Base-by-base conservation (phyloP, 2,797 vertebrate genomes). In the Caiman crocodilus region DNA sequence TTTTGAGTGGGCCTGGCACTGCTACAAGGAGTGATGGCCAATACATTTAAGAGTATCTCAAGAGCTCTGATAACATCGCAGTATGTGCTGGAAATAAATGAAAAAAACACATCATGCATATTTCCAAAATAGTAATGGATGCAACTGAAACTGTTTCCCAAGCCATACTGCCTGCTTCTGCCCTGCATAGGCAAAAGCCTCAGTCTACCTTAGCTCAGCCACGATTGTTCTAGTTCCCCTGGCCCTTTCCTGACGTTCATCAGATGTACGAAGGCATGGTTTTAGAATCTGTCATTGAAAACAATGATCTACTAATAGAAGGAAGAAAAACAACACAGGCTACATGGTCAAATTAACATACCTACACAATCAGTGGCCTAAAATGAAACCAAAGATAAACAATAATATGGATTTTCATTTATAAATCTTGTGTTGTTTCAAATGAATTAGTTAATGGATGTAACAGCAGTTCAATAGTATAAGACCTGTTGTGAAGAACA, bases 111-210 rank as follows among this genome's bases (percentile, higher is more conserved):
- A 56, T 71, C 85, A 92, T 4, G 21, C 88, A 86, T 77, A 92
- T 92, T 96, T 95, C 92, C 55, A 14, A 42, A 91, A 57, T 88
- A 93, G 87, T 90, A 88, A 94, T 95, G 85, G 83, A 95, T 96
- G 71, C 85, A 89, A 91, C 55, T 94, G 91, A 88, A 96, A 88
- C 87, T 92, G 91, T 0, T 1, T 94, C 84, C 91, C 80, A 90
- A 89, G 93, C 91, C 81, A 93, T 94, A 90, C 92, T 95, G 88
- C 86, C 94, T 95, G 90, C 77, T 95, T 95, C 86, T 95, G 95
- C 85, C 84, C 91, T 86, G 88, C 93, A 90, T 58, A 87, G 92
- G 90, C 93, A 96, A 93, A 82, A 95, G 96, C 96, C 96, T 91
- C 61, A 1, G 96, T 95, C 96, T 90, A 74, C 79, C 64, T 96